These are phyloP conservation scores for Vidua macroura DNA, from an alignment of 2,113 vertebrate species.

Conservation along the genomic window DNA sequence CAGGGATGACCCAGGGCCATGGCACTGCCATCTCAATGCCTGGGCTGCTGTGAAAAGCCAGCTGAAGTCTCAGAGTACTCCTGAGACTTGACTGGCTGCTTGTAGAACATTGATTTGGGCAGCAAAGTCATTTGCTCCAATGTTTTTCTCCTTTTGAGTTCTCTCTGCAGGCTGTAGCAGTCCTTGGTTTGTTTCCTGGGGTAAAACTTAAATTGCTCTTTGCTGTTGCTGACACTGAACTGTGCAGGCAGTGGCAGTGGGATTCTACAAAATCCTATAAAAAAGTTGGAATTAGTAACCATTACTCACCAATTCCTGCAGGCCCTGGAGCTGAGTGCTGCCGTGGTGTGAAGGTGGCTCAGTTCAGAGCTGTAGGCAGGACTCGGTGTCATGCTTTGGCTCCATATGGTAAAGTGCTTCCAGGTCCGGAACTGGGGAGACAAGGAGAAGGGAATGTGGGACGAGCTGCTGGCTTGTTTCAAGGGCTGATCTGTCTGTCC, in stretches of 20 bases:
- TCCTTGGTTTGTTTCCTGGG: neutral
- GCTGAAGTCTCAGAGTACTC: neutral
- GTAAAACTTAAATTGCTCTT: neutral
- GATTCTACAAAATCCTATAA: neutral
- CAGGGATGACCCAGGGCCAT: neutral
- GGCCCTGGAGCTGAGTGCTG: neutral
- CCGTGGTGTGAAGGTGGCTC: neutral
- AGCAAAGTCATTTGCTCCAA: neutral
- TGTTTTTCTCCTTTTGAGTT: neutral
- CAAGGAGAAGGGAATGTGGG: neutral
- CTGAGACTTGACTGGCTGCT: neutral
- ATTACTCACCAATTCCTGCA: fast-evolving
- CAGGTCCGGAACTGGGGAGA: fast-evolving
- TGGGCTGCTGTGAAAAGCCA: neutral
- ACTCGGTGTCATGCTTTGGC: fast-evolving
- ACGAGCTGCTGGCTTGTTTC: fast-evolving
- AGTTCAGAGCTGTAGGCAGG: neutral
- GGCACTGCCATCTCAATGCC: neutral
- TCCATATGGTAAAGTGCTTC: fast-evolving
- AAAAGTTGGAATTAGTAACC: neutral
- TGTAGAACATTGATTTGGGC: neutral
- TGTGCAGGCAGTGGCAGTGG: neutral
- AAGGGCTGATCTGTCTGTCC: neutral
- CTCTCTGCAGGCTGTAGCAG: neutral
- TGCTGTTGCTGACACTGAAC: neutral